Conservation (phyloP, 35 echinoderm and acorn worm species). For the Heliocidaris tuberculata region DNA sequence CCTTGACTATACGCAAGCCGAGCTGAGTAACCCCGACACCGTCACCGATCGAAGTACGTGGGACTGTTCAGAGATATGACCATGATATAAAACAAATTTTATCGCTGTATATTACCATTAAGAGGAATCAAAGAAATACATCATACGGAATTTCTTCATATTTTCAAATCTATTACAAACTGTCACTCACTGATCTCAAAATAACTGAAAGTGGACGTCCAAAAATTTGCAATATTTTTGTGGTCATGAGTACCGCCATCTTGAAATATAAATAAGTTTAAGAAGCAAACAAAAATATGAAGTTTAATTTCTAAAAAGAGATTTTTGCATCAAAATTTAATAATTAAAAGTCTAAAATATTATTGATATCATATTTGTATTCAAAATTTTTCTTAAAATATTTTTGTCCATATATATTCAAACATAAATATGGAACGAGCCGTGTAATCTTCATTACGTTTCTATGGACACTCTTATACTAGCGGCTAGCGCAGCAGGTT, state of each 20-base stretch:
- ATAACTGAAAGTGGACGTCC: not conserved
- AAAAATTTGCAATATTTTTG: not conserved
- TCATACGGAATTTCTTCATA: not conserved
- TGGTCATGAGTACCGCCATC: not conserved
- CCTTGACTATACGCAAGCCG: no score
- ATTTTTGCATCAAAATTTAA: no score
- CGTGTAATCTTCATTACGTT: not conserved
- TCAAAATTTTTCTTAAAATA: not conserved
- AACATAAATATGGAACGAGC: not conserved
- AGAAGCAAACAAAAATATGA: not conserved
- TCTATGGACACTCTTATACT: not conserved
- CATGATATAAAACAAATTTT: not conserved
- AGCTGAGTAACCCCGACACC: not conserved
- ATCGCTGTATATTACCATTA: not conserved
- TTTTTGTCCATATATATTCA: not conserved
- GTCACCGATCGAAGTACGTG: not conserved
- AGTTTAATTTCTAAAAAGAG: not conserved
- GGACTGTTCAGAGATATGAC: not conserved
- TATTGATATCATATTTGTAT: not conserved
- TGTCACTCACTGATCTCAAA: not conserved
- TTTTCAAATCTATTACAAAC: not conserved
- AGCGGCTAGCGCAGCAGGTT: no score
- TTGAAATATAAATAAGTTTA: not conserved
- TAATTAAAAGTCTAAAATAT: no score
- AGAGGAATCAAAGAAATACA: not conserved